Conservation (phyloP, 2,797 vertebrate genomes). For the Sternotherus odoratus region DNA sequence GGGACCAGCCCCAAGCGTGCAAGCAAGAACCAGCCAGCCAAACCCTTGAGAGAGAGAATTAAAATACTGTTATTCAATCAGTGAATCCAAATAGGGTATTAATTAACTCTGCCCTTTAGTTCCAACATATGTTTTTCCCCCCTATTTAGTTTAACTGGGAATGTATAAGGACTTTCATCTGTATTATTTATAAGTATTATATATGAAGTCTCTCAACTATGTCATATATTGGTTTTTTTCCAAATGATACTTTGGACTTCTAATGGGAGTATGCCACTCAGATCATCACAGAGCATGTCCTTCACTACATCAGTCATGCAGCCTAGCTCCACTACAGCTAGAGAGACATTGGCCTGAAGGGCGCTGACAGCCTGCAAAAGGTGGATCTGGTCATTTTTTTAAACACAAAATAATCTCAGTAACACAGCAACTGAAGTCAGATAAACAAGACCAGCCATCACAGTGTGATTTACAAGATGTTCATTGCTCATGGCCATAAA, state of each 20-base stretch:
- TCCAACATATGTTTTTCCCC: not conserved
- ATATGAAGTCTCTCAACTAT: not conserved
- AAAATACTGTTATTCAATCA: not conserved
- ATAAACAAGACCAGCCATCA: slow-evolving; percentile 58
- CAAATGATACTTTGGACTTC: no score
- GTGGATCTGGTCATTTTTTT: no score
- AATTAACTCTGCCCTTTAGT: not conserved
- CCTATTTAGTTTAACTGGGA: not conserved
- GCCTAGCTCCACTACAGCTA: no score
- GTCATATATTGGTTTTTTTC: not conserved
- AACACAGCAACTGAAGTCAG: slow-evolving; percentile 29
- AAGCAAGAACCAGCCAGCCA: not conserved
- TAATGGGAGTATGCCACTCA: no score
- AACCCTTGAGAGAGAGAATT: not conserved
- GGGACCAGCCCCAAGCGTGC: no score
- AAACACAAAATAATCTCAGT: slow-evolving; percentile 38
- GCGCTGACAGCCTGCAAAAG: no score
- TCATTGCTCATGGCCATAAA: slow-evolving; percentile 56
- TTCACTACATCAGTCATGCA: no score
- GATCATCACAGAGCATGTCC: no score
- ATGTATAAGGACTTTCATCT: not conserved
- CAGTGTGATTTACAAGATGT: slow-evolving; percentile 34
- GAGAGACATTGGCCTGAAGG: no score
- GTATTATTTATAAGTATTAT: not conserved
- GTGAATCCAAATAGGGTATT: not conserved